Evolutionary conservation across 1,140 invertebrate species (phyloP).

Genomic region (Pogonognathellus flavescens): DNA sequence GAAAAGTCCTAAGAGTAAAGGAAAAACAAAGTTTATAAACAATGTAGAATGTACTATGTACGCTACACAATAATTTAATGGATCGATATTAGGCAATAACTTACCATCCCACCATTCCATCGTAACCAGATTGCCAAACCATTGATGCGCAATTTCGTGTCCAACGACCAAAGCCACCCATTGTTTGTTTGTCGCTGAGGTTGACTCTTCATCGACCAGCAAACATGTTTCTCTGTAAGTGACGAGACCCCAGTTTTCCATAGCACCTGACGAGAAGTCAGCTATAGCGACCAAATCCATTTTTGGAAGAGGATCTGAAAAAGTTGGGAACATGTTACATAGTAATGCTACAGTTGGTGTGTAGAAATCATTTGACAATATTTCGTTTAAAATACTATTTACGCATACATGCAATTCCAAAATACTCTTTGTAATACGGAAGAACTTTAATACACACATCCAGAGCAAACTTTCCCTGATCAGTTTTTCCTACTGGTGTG

Average conservation of each 20-base stretch:
- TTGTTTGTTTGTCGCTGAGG: slow-evolving; percentile 85
- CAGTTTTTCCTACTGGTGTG: slow-evolving; percentile 90
- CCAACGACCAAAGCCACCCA: slow-evolving; percentile 89
- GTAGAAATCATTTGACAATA: too few species aligned
- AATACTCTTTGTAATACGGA: slow-evolving; percentile 95
- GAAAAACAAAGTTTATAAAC: not conserved
- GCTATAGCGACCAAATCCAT: slow-evolving; percentile 95
- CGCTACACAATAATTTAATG: not conserved
- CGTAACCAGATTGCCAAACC: slow-evolving; percentile 90
- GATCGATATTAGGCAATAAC: not conserved
- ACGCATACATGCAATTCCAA: slow-evolving; percentile 82
- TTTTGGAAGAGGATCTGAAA: slow-evolving; percentile 87
- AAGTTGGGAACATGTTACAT: too few species aligned
- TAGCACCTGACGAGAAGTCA: slow-evolving; percentile 91
- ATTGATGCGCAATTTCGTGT: slow-evolving; percentile 85
- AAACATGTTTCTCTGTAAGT: slow-evolving; percentile 86
- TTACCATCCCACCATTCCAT: slow-evolving; percentile 82
- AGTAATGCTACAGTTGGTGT: too few species aligned
- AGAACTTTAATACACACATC: slow-evolving; percentile 88
- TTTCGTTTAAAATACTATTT: too few species aligned
- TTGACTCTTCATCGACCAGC: slow-evolving; percentile 86
- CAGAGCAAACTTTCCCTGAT: slow-evolving; percentile 92
- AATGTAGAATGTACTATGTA: not conserved
- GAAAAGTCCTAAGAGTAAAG: slow-evolving; percentile 77
- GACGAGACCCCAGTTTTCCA: slow-evolving; percentile 82